These are phyloP conservation scores for Listronotus oregonensis DNA, from an alignment of 1,140 invertebrate genomes.

Conservation along the genomic window DNA sequence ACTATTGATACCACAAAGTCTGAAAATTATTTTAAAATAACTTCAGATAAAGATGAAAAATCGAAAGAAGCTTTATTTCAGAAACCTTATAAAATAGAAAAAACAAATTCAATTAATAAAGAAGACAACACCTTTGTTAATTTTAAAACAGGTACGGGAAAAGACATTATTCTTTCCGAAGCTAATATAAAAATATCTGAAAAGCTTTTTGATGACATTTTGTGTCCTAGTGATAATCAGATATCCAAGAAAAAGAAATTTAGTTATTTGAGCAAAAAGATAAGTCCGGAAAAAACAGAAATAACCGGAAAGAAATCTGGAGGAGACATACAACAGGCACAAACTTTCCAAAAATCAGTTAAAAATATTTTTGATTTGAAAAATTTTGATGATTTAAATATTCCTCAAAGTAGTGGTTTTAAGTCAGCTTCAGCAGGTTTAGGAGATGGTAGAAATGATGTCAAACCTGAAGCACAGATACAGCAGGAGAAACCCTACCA, in stretches of 20 bases:
- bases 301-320: too few relatives aligned
- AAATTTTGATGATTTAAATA: slow-evolving; percentile 15
- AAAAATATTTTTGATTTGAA: slow-evolving; percentile 16
- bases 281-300: slow-evolving; percentile 10
- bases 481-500: too few relatives aligned
- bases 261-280: slow-evolving; percentile 27
- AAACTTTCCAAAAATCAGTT: not conserved
- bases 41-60: not conserved
- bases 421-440: slow-evolving; percentile 3
- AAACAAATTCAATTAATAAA: not conserved
- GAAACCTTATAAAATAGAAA: slow-evolving; percentile 1
- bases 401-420: not conserved
- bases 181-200: slow-evolving; percentile 50
- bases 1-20: slow-evolving; percentile 9
- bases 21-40: too few relatives aligned
- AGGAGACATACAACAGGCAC: too few relatives aligned
- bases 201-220: slow-evolving; percentile 38
- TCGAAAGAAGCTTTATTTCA: not conserved
- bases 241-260: slow-evolving; percentile 25
- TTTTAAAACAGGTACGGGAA: slow-evolving; percentile 47
- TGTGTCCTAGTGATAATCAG: slow-evolving; percentile 14
- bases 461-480: too few relatives aligned
- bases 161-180: slow-evolving; percentile 53
- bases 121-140: not conserved
- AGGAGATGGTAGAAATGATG: too few relatives aligned